Evolutionary conservation across 2,888 invertebrate genomes (phyloP), one percentile per base, ranked within the genome.

Genomic region (Heliconius erato): DNA sequence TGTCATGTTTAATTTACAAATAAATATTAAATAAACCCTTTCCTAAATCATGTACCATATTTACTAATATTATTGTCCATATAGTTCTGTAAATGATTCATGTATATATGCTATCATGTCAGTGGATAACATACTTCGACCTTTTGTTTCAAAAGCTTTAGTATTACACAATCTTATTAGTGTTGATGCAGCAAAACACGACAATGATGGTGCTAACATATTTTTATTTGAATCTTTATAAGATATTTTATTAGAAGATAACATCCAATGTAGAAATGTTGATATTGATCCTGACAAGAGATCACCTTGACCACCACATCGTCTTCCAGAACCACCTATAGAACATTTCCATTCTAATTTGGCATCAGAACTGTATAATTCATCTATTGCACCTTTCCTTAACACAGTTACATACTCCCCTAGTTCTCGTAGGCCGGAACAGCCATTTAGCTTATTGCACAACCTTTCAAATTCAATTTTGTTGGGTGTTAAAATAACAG

Each of bases 281-380:
- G 98, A 98, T 87, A 99, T 94, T 1, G 98, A 96, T 9, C 99
- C 99, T 72, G 98, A 97, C 9, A 99, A 93, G 35, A 99, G 91
- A 91, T 99, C 99, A 0, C 99, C 99, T 94, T 99, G 99, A 0
- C 99, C 99, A 11, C 99, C 99, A 94, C 99, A 99, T 76, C 99
- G 96, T 83, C 99, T 96, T 0, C 98, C 97, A 32, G 98, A 98
- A 1, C 99, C 99, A 71, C 97, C 97, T n/a, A 92, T 90, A 68
- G 96, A 95, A 89, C 97, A 97, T 40, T 96, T 94, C 89, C 97
- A 95, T 88, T 91, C 94, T 88, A 89, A 89, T 83, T 86, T 92
- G 88, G 88, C 87, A 85, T 95, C 96, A 83, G 92, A 92, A 90
- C 97, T 97, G 81, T 97, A 96, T 69, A 98, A 96, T 85, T 97